Conservation (phyloP, 1,140 invertebrate species). For the Leptoteleia sp. region DNA sequence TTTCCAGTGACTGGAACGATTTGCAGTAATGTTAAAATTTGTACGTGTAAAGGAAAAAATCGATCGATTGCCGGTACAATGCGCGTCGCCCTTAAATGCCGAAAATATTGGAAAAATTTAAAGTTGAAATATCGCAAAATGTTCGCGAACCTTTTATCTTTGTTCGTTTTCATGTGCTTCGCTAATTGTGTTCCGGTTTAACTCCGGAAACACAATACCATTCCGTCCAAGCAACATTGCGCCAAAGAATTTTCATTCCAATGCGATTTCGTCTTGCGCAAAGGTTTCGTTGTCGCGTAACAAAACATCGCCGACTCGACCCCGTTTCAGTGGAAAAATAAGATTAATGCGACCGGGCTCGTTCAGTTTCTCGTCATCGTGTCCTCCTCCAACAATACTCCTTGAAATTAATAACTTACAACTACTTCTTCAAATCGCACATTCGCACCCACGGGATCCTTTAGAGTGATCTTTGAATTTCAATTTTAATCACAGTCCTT, state of each 20-base stretch:
- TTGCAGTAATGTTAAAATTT: not conserved
- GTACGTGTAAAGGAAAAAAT: not conserved
- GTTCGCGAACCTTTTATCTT: constrained; percentile 14
- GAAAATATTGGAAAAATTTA: constrained; percentile 33
- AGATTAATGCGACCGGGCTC: not conserved
- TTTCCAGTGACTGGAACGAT: constrained; percentile 1
- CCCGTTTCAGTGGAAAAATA: constrained; percentile 23
- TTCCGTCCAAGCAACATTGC: constrained; percentile 6
- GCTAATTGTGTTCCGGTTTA: constrained; percentile 3
- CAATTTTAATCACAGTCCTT: too few relatives aligned
- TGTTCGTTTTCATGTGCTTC: constrained; percentile 9
- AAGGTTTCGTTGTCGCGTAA: constrained; percentile 21
- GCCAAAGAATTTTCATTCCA: constrained; percentile 41
- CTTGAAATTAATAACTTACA: too few relatives aligned
- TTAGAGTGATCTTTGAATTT: too few relatives aligned
- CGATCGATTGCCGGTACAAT: constrained; percentile 4
- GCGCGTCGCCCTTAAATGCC: constrained; percentile 2
- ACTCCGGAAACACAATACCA: not conserved
- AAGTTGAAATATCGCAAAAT: constrained; percentile 14
- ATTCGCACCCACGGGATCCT: too few relatives aligned
- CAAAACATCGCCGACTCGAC: constrained; percentile 20
- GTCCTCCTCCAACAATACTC: too few relatives aligned
- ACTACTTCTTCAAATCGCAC: too few relatives aligned
- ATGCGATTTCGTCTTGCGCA: constrained; percentile 18
- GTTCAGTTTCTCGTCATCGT: too few relatives aligned